Evolutionary conservation across 2,888 invertebrate genomes (phyloP), one percentile per base, ranked within the genome.

Genomic region (Pherbina coryleti): DNA sequence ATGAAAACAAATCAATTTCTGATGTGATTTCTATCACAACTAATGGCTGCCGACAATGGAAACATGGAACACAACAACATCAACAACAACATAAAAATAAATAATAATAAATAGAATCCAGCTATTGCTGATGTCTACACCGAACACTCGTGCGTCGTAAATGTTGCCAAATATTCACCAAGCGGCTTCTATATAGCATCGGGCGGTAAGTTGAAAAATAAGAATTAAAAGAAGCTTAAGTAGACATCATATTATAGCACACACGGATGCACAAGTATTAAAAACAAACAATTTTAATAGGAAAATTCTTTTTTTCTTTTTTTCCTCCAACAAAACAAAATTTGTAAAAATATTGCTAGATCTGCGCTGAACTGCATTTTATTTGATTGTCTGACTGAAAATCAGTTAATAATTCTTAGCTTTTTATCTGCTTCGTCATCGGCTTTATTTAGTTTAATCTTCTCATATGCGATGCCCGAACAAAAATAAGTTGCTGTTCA

Each of bases 101-200:
- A 62, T 28, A 8, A 25, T 28, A n/a, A 62, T 49, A 53, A 51
- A 37, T 78, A 96, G 95, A 95, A 99, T 91, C 97, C 98, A 82
- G 94, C 96, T 22, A 94, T 97, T 83, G 92, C 97, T 80, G 99
- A 99, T 89, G 94, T 98, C 82, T 99, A 99, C 90, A 98, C 98
- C 4, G 98, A 99, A 90, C 99, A 99, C 91, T 96, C 98, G 69
- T 95, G 96, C 86, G 93, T 94, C 86, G 97, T 98, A 4, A 98
- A 97, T 88, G 98, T 98, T 78, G 99, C 99, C 79, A 98, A 98
- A 90, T 99, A 98, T 90, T 97, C 98, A 34, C 99, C 98, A 9
- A 97, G 97, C 90, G 97, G 98, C 82, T 98, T 97, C 91, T 99
- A 99, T 90, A 98, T 99, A 86, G 97, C 98, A 60, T 99, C 99